These are phyloP conservation scores for Staurois parvus DNA, from an alignment of 2,797 vertebrate species.

Conservation along the genomic window DNA sequence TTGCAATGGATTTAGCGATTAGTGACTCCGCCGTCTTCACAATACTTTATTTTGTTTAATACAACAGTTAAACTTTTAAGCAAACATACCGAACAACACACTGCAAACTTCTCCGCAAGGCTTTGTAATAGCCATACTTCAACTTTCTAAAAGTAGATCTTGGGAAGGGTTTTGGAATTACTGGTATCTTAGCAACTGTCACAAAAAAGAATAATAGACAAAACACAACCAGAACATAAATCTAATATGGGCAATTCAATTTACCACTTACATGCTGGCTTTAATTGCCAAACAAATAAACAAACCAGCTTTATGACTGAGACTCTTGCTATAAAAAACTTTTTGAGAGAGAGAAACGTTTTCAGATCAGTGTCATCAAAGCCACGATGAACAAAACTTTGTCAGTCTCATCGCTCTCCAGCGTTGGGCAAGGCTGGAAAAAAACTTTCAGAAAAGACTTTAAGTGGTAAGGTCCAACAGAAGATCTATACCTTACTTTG, in stretches of 20 bases:
- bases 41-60: slow-evolving; percentile 4
- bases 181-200: slow-evolving; percentile 43
- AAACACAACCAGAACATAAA: not conserved
- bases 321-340: too few species aligned
- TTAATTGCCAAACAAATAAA: too few species aligned
- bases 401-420: not conserved
- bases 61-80: slow-evolving; percentile 28
- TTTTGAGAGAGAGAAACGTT: not conserved
- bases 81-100: not conserved
- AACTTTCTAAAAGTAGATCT: not conserved
- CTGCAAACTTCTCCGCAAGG: not conserved
- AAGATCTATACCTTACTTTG: too few species aligned
- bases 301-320: too few species aligned
- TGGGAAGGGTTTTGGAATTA: slow-evolving; percentile 40
- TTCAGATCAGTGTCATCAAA: not conserved
- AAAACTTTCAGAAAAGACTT: slow-evolving; percentile 54
- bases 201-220: not conserved
- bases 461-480: slow-evolving; percentile 50
- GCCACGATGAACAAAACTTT: not conserved
- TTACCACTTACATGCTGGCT: not conserved
- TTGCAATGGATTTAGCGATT: slow-evolving; percentile 7
- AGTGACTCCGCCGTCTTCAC: not conserved
- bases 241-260: not conserved
- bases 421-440: slow-evolving; percentile 59
- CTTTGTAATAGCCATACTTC: not conserved